Base-by-base conservation (phyloP, 2,113 vertebrate species). In the Siniperca chuatsi region DNA sequence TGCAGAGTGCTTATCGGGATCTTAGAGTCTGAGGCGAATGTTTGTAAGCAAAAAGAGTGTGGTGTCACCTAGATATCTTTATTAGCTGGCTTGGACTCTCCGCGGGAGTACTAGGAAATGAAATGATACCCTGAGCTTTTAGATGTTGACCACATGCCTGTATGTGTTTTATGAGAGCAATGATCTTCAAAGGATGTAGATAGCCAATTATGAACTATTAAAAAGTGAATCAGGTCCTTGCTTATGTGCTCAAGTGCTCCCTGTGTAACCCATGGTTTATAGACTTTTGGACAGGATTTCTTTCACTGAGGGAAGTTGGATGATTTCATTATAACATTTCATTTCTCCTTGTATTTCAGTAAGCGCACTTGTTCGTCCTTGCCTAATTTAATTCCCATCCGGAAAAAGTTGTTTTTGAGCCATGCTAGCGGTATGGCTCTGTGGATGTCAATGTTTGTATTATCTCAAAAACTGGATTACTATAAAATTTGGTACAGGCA, bases 1-100 rank as follows among this genome's bases (percentile, higher is more conserved):
- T 79, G 87, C 79, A 85, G 42, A 71, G 81, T 44, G 62, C 92
- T 94, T 92, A 92, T 95, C 92, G 33, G 90, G 82, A 89, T 82
- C 87, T 76, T 16, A 62, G 80, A 83, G 83, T 86, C 83, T 78
- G 90, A 85, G 77, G 79, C 55, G 3, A 82, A 81, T 92, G 86
- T 94, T 94, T 90, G 92, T 87, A 89, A 93, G 86, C 92, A 90
- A 83, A 75, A 87, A 33, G 81, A 75, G 79, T 33, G 86, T 33
- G 6, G 66, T 61, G 82, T 90, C 78, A 90, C 78, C 15, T 29
- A 62, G 50, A 88, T 61, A 70, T 82, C 73, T 86, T 81, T 71
- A 81, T 86, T 75, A 52, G 73, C 74, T 74, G 35, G 52, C 35
- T 46, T 35, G 48, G 68, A 68, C 48, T 50, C 33, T 82, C 57